Evolutionary conservation across 2,113 vertebrate genomes (phyloP), one percentile per base, ranked within the genome.

Genomic region (Aphelocoma coerulescens): DNA sequence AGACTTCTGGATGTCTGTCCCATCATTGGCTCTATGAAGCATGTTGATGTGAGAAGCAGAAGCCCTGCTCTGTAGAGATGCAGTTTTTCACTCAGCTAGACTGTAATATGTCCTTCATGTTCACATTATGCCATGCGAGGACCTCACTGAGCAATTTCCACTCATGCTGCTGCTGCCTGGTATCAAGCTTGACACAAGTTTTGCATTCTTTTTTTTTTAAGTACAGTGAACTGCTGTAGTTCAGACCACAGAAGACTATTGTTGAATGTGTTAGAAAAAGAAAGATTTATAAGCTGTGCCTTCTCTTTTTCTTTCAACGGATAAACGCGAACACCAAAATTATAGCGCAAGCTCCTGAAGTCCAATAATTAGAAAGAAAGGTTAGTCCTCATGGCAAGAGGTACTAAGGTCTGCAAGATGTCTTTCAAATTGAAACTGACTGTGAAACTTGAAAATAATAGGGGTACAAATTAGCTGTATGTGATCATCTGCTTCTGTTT

Each of bases 371-470:
- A 93, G 96, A 95, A 97, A 44, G 61, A 97, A 98, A 96, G 75
- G 13, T 90, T 96, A 81, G 88, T 58, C 76, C 44, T 65, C 39
- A 21, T 57, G 55, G 85, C 8, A 82, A 89, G 65, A 74, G 61
- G 41, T 80, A 91, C 46, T 68, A 57, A 94, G 85, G 92, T 96
- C 96, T 98, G 97, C 65, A 97, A 92, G 73, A 57, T 85, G 49
- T 97, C 90, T 93, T 97, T 91, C 68, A 96, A 97, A 97, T 94
- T 94, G 85, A 96, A 97, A 93, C 82, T 5, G 67, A 96, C 85
- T 87, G 49, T 49, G 23, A 88, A 94, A 96, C 78, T 95, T 65
- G 68, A 83, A 96, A 95, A 91, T 93, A 96, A 95, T 92, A 85
- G 33, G 65, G 39, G 71, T 96, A 96, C 91, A 97, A 97, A 97